phyloP scores from a whole-genome alignment of 2,888 invertebrate species.

The Latrodectus elegans region DNA sequence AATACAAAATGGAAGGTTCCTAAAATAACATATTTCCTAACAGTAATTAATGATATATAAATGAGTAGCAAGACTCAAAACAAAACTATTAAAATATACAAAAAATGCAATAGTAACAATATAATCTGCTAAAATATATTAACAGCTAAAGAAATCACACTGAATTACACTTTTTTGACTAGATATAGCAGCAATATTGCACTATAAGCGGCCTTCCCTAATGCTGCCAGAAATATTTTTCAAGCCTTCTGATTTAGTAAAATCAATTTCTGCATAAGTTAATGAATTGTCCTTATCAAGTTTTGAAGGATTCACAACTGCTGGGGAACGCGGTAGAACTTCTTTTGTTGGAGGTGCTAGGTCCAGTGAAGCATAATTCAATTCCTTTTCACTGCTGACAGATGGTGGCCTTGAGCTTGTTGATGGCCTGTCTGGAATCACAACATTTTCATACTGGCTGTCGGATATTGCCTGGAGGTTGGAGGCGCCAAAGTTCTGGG shows the following conservation, averaged over 20 bases:
- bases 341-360: constrained; percentile 72
- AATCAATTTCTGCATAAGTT: constrained; percentile 75
- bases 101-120: constrained; percentile 15
- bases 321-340: constrained; percentile 72
- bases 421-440: constrained; percentile 49
- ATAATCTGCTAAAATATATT: constrained; percentile 14
- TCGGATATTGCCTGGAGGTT: constrained; percentile 61
- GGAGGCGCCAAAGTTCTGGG: constrained; percentile 16
- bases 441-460: constrained; percentile 70
- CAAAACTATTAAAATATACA: constrained; percentile 12
- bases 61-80: not conserved
- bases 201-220: constrained; percentile 65
- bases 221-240: constrained; percentile 71
- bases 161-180: constrained; percentile 23
- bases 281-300: constrained; percentile 66
- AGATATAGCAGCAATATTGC: constrained; percentile 39
- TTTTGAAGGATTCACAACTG: constrained; percentile 71
- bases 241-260: constrained; percentile 75
- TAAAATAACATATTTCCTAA: too few relatives aligned
- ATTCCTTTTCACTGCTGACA: constrained; percentile 76
- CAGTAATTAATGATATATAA: too few relatives aligned
- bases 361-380: constrained; percentile 76
- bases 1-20: too few relatives aligned
- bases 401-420: constrained; percentile 65
- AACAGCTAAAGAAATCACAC: constrained; percentile 39